Percentiles rank a stretch among this genome's conserved stretches.
These are phyloP conservation scores for Leptinotarsa tumamoca DNA, from an alignment of 2,888 invertebrate species.

Conservation along the genomic window DNA sequence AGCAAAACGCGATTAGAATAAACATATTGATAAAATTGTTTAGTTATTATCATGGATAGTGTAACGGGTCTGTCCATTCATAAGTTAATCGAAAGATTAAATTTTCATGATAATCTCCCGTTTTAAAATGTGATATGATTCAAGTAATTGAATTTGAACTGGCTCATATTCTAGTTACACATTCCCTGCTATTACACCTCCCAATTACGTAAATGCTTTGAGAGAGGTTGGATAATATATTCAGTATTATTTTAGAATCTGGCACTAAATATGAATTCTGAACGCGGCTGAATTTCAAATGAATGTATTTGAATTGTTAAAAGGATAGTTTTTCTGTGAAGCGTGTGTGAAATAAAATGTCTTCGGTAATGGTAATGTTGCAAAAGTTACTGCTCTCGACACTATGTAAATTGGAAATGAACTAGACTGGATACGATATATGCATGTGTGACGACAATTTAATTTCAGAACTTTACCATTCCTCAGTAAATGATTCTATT, in stretches of 20 bases:
- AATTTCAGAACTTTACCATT: too few species aligned
- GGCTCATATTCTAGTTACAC: constrained; percentile 6
- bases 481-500: too few species aligned
- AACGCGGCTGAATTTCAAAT: constrained; percentile 12
- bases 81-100: too few species aligned
- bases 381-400: not conserved
- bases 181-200: constrained; percentile 12
- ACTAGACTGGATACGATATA: not conserved
- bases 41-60: too few species aligned
- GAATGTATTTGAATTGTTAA: constrained; percentile 8
- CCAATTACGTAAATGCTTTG: constrained; percentile 15
- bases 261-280: constrained; percentile 2
- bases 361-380: not conserved
- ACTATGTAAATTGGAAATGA: not conserved
- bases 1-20: too few species aligned
- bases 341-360: constrained; percentile 9
- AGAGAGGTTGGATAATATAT: constrained; percentile 1
- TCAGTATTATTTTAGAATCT: constrained; percentile 15
- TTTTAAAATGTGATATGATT: not conserved
- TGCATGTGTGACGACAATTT: not conserved
- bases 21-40: too few species aligned
- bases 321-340: constrained; percentile 7
- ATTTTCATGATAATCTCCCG: not conserved
- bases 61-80: too few species aligned
- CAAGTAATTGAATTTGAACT: constrained; percentile 5